phyloP scores from a whole-genome alignment of 2,888 invertebrate genomes.

The Polietes domitor region DNA sequence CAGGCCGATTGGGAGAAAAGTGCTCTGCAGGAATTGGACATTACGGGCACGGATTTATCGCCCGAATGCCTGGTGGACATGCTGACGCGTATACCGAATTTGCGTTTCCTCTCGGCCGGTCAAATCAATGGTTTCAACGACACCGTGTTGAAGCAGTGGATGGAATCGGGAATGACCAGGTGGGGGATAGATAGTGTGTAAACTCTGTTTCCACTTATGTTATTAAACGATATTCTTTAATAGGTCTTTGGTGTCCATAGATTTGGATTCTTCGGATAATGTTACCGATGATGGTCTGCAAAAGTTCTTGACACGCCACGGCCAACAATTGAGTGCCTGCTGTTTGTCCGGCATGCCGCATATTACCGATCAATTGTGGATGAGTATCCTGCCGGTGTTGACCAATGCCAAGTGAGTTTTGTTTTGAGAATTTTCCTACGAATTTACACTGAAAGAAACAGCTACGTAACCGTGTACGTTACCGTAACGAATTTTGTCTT shows the following conservation, averaged over 20 bases:
- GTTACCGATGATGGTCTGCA: conserved; percentile 95
- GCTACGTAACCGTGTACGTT: no score
- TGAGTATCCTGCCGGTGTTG: conserved; percentile 94
- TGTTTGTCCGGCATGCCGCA: conserved; percentile 97
- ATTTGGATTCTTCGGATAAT: conserved; percentile 97
- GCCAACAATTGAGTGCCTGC: conserved; percentile 93
- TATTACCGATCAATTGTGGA: conserved; percentile 99
- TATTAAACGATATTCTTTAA: conserved; percentile 1
- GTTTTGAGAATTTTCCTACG: not conserved
- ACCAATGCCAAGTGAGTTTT: conserved; percentile 91
- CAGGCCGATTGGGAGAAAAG: conserved; percentile 99
- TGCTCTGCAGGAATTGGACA: conserved; percentile 95
- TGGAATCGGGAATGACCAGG: conserved; percentile 91
- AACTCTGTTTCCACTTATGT: not conserved
- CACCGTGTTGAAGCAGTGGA: conserved; percentile 94
- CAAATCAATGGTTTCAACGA: conserved; percentile 99
- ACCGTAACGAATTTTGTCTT: no score
- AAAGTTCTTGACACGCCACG: conserved; percentile 94
- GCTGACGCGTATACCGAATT: conserved; percentile 91
- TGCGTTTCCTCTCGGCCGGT: conserved; percentile 96
- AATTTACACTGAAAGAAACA: no score
- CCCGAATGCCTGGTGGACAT: conserved; percentile 96
- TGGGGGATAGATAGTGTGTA: conserved; percentile 67
- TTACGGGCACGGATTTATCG: conserved; percentile 97
- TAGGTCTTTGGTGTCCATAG: conserved; percentile 91